These are phyloP conservation scores for Acleris emargana DNA, from an alignment of 2,888 invertebrate species.

Conservation along the genomic window DNA sequence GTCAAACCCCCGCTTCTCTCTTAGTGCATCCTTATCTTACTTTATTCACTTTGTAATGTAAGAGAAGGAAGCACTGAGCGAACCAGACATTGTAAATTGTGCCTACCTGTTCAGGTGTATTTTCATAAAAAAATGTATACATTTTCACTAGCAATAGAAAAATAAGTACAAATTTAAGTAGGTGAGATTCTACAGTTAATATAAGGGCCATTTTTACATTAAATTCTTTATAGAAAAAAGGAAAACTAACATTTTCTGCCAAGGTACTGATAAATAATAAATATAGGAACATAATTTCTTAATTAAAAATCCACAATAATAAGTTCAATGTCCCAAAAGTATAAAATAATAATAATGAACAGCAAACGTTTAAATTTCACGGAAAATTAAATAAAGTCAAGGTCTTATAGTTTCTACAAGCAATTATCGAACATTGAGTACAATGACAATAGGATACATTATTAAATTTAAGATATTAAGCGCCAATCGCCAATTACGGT, in stretches of 20 bases:
- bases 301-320: slow-evolving; percentile 32
- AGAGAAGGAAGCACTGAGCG: not conserved
- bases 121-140: not conserved
- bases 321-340: slow-evolving; percentile 7
- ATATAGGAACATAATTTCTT: slow-evolving; percentile 74
- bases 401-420: no score
- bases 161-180: slow-evolving; percentile 43
- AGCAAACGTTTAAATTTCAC: no score
- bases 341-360: no score
- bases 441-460: no score
- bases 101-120: no score
- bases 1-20: not conserved
- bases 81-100: no score
- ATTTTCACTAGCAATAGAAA: slow-evolving; percentile 7
- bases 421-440: no score
- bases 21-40: no score
- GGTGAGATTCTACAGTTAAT: slow-evolving; percentile 49
- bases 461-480: no score
- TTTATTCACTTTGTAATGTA: no score
- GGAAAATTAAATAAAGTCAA: no score
- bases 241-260: not conserved
- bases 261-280: slow-evolving; percentile 44
- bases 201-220: slow-evolving; percentile 10
- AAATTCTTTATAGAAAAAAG: slow-evolving; percentile 1
- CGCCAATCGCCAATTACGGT: no score